Evolutionary conservation across 2,797 vertebrate genomes (phyloP), one percentile per base, ranked within the genome.

Genomic region (Crenuchus spilurus): DNA sequence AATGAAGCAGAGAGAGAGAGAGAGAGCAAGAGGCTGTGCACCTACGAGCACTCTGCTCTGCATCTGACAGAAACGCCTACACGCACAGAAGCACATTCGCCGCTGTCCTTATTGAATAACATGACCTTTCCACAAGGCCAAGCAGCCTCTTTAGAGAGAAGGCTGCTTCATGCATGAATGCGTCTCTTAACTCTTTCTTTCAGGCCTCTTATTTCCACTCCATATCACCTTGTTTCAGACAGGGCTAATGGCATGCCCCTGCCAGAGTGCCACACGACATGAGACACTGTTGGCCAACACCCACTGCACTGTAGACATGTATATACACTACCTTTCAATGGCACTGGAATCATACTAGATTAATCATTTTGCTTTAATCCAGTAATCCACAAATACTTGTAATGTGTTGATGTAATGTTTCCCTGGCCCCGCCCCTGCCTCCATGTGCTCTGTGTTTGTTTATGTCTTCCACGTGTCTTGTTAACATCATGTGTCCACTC

Each of bases 121-220:
- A 82, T 82, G 70, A 89, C 90, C 91, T 92, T 92, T 91, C 79
- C 42, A 79, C 86, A 82, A 91, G 89, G 88, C 88, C 87, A 88
- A 82, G 79, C 1, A 24, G 18, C 13, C 52, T 73, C 46, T 54
- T 48, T 58, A 61, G 63, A 69, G 58, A 51, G 41, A 85, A 58
- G 86, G 86, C 88, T 87, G 88, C 63, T 90, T 79, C 84, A 84
- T 84, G 90, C 90, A 89, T 90, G 88, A 92, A 85, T 86, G 89
- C 84, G 73, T 82, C 86, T 80, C 87, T 90, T 90, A 89, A 91
- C 88, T 87, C 84, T 83, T 88, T 85, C 87, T 90, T 88, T 90
- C 85, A 92, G 81, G 82, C 88, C 88, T 82, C 87, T 92, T 91
- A 92, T 90, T 91, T 92, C 86, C 88, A 82, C 85, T 87, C 87